These are phyloP conservation scores for Hemichromis elongatus DNA, from an alignment of 2,113 vertebrate genomes.

Conservation along the genomic window DNA sequence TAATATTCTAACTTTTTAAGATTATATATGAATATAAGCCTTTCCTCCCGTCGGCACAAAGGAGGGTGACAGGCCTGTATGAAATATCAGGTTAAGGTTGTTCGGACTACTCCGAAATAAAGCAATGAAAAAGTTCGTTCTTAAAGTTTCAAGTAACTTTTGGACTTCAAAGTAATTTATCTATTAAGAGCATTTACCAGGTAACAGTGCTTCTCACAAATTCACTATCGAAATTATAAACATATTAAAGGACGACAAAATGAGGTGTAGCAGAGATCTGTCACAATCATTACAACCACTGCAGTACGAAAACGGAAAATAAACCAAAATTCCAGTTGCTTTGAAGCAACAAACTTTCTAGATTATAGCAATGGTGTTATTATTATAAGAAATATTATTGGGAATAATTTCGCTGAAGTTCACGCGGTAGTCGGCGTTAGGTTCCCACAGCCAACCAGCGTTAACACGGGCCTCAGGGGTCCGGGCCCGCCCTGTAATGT, in stretches of 20 bases:
- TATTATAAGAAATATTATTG: not conserved
- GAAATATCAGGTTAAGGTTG: not conserved
- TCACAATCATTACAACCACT: not conserved
- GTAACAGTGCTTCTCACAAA: not conserved
- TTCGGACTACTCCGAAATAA: not conserved
- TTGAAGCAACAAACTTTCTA: not conserved
- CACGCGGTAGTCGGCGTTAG: accelerated
- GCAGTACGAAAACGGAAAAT: not conserved
- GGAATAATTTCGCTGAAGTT: not conserved
- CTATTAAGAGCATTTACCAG: not conserved
- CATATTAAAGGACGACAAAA: not conserved
- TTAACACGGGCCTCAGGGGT: not conserved
- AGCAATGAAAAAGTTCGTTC: not conserved
- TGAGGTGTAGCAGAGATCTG: not conserved
- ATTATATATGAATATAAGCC: not conserved
- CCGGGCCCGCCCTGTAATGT: not conserved
- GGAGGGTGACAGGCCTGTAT: not conserved
- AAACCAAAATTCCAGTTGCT: not conserved
- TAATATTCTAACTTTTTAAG: not conserved
- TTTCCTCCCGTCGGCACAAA: not conserved
- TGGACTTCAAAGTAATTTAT: not conserved
- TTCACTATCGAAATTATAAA: not conserved
- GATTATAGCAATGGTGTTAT: accelerated
- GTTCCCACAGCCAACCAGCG: not conserved
- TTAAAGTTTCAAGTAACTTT: not conserved